Base-by-base conservation (phyloP, 2,113 vertebrate species). In the Prolemur simus region DNA sequence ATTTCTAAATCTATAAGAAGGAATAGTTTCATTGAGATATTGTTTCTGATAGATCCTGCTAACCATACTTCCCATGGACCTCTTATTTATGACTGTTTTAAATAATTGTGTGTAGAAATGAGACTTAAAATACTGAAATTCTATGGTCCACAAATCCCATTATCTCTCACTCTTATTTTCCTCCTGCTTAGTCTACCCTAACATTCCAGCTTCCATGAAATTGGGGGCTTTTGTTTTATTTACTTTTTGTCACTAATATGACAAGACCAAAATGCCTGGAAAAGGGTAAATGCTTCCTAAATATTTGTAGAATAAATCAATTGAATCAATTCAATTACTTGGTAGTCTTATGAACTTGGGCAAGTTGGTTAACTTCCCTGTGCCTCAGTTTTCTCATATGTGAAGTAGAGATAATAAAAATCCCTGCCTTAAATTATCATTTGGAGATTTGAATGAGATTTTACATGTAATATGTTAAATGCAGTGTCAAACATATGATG, bases 71-170 rank as follows among this genome's bases (percentile, higher is more conserved):
- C 81, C 17, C 56, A 74, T 64, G 17, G 58, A 58, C 23, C 42
- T 88, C 56, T 87, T 87, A 6, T 78, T 86, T 86, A 87, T 69
- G 66, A 32, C 3, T 85, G 5, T 87, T 87, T 93, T 45, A 45
- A 94, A 73, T 81, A 85, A 89, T 89, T 94, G n/a, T 14, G 1
- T 96, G 63, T 73, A 21, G 56, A 94, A 95, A 81, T 66, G 17
- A 4, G 63, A 87, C 64, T 49, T 88, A 60, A 77, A 80, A 87
- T 89, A 73, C 8, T 92, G 77, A 88, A 88, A 89, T 85, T 54
- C 73, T 39, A 13, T 78, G 18, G 4, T 23, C 6, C 80, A 42
- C 6, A 63, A 88, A 68, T 39, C 11, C 82, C 20, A 42, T 32
- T 88, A 32, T 83, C 23, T 89, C 21, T 89, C 6, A 2, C 9